phyloP scores from a whole-genome alignment of 1,140 invertebrate species.

The Psix sp. region DNA sequence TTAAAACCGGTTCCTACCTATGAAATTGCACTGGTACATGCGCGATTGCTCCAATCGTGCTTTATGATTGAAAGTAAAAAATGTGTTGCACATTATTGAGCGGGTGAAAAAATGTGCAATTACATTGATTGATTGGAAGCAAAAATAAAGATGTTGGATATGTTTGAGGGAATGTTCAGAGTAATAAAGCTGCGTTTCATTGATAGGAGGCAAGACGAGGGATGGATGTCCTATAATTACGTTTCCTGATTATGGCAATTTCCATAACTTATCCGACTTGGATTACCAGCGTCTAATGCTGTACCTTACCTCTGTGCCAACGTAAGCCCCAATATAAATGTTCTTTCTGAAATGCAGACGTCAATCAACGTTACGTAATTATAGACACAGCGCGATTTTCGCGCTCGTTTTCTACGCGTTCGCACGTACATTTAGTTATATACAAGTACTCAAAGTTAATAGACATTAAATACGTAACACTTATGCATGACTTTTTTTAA shows the following conservation, averaged over 20 bases:
- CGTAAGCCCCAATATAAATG: constrained; percentile 80
- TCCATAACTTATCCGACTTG: constrained; percentile 87
- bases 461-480: too few species aligned
- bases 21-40: constrained; percentile 31
- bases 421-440: too few species aligned
- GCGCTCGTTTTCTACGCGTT: constrained; percentile 3
- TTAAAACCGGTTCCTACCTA: constrained; percentile 65
- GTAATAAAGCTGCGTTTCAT: not conserved
- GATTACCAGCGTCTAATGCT: constrained; percentile 94
- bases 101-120: constrained; percentile 16
- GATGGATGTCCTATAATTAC: constrained; percentile 95
- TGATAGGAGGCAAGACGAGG: constrained; percentile 88
- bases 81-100: constrained; percentile 21
- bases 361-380: constrained; percentile 36
- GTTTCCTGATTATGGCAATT: constrained; percentile 94
- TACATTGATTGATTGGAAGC: too few species aligned
- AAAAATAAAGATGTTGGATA: too few species aligned
- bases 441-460: too few species aligned
- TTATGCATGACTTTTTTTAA: too few species aligned
- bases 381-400: constrained; percentile 2
- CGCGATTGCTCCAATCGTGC: too few species aligned
- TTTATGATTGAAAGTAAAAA: constrained; percentile 44
- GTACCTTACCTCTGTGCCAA: constrained; percentile 95
- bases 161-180: too few species aligned
- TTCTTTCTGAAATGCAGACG: constrained; percentile 19